Percentiles rank a stretch among this genome's conserved stretches.
phyloP scores from a whole-genome alignment of 2,113 vertebrate genomes.

The Passerina amoena region DNA sequence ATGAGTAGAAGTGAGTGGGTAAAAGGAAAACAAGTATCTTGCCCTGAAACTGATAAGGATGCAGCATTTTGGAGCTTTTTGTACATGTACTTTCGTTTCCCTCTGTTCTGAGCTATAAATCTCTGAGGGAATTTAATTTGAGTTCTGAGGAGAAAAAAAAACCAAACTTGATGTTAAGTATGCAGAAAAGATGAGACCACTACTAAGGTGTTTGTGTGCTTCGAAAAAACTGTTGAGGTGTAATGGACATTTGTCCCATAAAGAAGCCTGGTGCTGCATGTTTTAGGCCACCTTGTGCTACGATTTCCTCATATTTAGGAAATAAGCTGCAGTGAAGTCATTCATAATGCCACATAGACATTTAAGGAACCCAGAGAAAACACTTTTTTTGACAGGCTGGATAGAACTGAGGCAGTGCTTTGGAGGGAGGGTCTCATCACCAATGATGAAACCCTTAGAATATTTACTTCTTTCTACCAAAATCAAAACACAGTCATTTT shows the following conservation, averaged over 20 bases:
- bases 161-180: not conserved
- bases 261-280: rapidly evolving
- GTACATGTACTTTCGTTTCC: not conserved
- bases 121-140: not conserved
- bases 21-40: not conserved
- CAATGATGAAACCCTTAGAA: not conserved
- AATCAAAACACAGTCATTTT: not conserved
- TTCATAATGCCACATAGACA: not conserved
- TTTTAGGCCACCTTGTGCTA: not conserved
- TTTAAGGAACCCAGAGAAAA: not conserved
- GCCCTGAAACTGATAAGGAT: not conserved
- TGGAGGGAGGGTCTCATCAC: not conserved
- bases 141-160: not conserved
- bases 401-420: not conserved
- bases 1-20: not conserved
- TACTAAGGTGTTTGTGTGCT: not conserved
- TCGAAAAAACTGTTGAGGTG: not conserved
- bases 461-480: not conserved
- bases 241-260: not conserved
- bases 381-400: not conserved
- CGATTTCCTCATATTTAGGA: rapidly evolving
- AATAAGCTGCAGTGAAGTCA: not conserved
- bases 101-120: not conserved
- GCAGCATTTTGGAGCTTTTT: not conserved
- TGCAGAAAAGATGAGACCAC: not conserved